These are phyloP conservation scores for Andrena chrysosceles DNA, from an alignment of 2,888 invertebrate genomes.

Conservation along the genomic window DNA sequence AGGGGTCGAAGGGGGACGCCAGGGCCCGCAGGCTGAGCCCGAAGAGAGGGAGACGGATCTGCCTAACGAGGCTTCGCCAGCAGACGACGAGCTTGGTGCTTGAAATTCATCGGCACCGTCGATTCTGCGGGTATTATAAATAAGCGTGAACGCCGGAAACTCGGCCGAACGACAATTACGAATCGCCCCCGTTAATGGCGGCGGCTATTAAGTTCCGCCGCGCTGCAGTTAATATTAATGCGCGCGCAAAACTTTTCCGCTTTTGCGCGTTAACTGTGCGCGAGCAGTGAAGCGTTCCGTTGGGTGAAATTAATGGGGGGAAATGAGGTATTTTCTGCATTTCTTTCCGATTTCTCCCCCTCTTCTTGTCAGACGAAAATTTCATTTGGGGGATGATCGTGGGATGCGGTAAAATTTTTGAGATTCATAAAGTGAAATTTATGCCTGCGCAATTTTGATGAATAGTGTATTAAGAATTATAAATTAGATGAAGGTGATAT, in stretches of 20 bases:
- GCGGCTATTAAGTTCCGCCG: slow-evolving; percentile 41
- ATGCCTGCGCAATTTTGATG: no score
- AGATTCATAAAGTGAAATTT: no score
- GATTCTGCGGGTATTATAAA: slow-evolving; percentile 78
- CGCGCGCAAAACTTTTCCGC: slow-evolving; percentile 33
- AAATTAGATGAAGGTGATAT: no score
- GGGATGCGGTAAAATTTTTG: no score
- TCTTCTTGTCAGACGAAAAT: background rate
- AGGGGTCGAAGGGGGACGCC: slow-evolving; percentile 22
- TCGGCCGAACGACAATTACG: slow-evolving; percentile 78
- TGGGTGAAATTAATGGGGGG: slow-evolving; percentile 29
- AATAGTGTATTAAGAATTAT: no score
- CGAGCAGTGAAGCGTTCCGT: slow-evolving; percentile 7
- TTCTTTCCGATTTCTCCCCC: background rate
- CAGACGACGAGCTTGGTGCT: slow-evolving; percentile 38
- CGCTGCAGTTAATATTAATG: slow-evolving; percentile 44
- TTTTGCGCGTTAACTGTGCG: slow-evolving; percentile 13
- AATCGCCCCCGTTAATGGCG: slow-evolving; percentile 71
- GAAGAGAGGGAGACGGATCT: slow-evolving; percentile 49
- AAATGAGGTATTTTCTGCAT: slow-evolving; percentile 12
- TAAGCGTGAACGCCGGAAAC: slow-evolving; percentile 78
- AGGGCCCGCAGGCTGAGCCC: slow-evolving; percentile 46
- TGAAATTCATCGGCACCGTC: slow-evolving; percentile 71
- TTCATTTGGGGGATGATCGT: background rate
- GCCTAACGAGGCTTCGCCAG: slow-evolving; percentile 43